Percentiles rank a stretch among this genome's conserved stretches.
These are phyloP conservation scores for Anthoscopus minutus DNA, from an alignment of 2,113 vertebrate genomes.

Conservation along the genomic window DNA sequence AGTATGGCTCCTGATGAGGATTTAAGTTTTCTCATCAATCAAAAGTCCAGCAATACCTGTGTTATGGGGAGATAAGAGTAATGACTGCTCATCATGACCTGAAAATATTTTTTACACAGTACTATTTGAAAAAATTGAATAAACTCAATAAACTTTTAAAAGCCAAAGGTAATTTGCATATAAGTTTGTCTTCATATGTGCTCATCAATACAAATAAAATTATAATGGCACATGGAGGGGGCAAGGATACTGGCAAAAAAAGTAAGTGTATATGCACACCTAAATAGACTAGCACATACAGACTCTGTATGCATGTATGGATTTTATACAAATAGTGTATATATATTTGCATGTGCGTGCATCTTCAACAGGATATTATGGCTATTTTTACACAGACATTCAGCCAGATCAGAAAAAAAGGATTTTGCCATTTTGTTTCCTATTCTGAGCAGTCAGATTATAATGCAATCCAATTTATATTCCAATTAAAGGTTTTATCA, in stretches of 20 bases:
- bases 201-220: background rate
- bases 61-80: background rate
- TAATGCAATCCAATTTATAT: background rate
- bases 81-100: background rate
- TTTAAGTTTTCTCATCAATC: background rate
- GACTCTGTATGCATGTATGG: accelerated
- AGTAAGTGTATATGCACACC: background rate
- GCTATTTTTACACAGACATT: background rate
- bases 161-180: background rate
- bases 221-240: background rate
- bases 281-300: background rate
- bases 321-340: background rate
- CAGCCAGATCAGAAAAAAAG: background rate
- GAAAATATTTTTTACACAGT: background rate
- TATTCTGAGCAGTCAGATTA: background rate
- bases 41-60: background rate
- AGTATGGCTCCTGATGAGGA: background rate
- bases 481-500: background rate
- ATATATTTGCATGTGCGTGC: accelerated
- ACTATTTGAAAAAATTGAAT: background rate
- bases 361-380: background rate
- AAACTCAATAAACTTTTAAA: background rate
- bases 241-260: background rate
- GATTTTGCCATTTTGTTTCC: background rate
- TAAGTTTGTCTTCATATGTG: background rate